These are phyloP conservation scores for Triplophysa siluroides DNA, from an alignment of 2,113 vertebrate genomes.

Conservation along the genomic window DNA sequence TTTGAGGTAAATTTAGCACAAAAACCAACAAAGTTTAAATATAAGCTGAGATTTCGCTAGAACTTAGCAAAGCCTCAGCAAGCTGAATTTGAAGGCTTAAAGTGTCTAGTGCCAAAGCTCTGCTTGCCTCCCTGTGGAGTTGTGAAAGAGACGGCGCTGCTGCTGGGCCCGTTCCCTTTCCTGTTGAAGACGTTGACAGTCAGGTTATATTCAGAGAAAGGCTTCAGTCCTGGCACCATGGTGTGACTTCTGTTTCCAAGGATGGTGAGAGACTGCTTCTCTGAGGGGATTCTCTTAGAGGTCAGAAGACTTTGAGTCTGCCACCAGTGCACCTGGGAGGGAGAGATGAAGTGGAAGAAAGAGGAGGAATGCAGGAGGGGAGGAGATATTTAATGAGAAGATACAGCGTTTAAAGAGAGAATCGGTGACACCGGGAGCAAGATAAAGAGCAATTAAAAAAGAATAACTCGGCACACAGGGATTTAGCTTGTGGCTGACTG, in stretches of 20 bases:
- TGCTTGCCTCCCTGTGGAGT: slow-evolving; percentile 94
- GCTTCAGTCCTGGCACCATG: slow-evolving; percentile 83
- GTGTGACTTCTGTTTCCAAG: slow-evolving; percentile 79
- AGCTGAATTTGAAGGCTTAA: slow-evolving; percentile 9
- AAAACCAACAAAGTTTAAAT: slow-evolving; percentile 2
- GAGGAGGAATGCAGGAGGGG: background rate
- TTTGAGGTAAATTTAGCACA: background rate
- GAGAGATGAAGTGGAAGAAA: background rate
- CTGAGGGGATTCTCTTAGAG: slow-evolving; percentile 74
- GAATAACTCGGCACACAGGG: background rate
- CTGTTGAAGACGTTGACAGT: slow-evolving; percentile 87
- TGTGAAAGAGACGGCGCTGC: slow-evolving; percentile 77
- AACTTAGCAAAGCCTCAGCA: background rate
- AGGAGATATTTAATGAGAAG: background rate
- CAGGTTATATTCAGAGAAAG: slow-evolving; percentile 89
- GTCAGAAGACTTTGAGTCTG: slow-evolving; percentile 80
- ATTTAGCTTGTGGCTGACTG: background rate
- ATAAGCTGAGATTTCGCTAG: background rate
- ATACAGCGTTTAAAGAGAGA: background rate
- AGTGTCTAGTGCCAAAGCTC: slow-evolving; percentile 9
- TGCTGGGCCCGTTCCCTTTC: slow-evolving; percentile 88
- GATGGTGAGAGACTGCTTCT: slow-evolving; percentile 80
- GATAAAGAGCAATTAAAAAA: background rate
- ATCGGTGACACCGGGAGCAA: background rate
- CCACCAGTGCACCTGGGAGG: slow-evolving; percentile 83